Base-by-base conservation (phyloP, 2,113 vertebrate genomes). In the Sylvilagus bachmani region DNA sequence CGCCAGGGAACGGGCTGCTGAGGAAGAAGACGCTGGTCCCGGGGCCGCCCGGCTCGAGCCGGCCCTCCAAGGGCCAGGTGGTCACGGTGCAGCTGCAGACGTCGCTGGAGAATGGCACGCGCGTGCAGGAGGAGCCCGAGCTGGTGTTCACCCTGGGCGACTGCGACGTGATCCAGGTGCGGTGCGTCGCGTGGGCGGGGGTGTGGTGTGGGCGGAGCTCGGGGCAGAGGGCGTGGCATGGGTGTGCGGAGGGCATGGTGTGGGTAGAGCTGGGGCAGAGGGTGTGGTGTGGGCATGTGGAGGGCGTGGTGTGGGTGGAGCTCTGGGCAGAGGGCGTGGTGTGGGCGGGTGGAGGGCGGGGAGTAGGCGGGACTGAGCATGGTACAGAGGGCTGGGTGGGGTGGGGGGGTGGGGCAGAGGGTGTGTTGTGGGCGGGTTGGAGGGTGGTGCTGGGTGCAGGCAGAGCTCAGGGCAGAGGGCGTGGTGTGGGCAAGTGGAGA, bases 111-210 rank as follows among this genome's bases (percentile, higher is more conserved):
- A 98, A 98, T 0, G 99, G 99, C 74, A 98, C 97, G 0, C 94
- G 98, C 12, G 98, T 99, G 27, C 98, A 99, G 67, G 99, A 99
- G 80, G 97, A 98, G 25, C 96, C 97, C 0, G 89, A 98, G 8
- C 97, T 99, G 64, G 89, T 97, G 58, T 99, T 99, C 97, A 99
- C 99, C 0, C 93, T 99, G 88, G 99, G 99, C 24, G 99, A 99
- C 94, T 99, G 99, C 0, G 99, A 99, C 0, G 99, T 99, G 64
- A 98, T 99, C 64, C 99, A 99, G 99, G 99, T 99, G 44, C 19
- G 0, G n/a, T n/a, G n/a, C n/a, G n/a, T n/a, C n/a, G n/a, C n/a
- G n/a, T n/a, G n/a, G n/a, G n/a, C n/a, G n/a, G n/a, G n/a, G 98
- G 91, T 1, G 53, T 17, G 38, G 38, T 10, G 44, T 22, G n/a